These are phyloP conservation scores for Procambarus virginalis DNA, from an alignment of 1,140 invertebrate genomes.

Conservation along the genomic window DNA sequence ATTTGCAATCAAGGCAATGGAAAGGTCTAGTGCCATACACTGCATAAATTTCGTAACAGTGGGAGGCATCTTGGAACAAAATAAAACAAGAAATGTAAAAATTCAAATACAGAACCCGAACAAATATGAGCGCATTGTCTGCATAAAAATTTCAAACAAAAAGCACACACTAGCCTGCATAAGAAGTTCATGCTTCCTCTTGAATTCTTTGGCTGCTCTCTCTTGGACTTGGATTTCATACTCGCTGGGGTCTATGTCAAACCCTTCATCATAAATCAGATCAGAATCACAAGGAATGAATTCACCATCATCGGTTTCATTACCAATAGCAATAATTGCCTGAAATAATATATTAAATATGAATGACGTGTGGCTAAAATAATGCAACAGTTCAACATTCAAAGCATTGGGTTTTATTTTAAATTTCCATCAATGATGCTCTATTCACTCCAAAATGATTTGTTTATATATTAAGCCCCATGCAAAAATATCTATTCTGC, in stretches of 20 bases:
- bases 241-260: slow-evolving; percentile 41
- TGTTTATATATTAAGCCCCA: too few relatives aligned
- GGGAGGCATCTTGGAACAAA: too few relatives aligned
- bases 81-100: too few relatives aligned
- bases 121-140: not conserved
- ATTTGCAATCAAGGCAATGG: too few relatives aligned
- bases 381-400: too few relatives aligned
- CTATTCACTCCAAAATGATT: too few relatives aligned
- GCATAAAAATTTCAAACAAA: not conserved
- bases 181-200: slow-evolving; percentile 37
- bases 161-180: slow-evolving; percentile 30
- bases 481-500: too few relatives aligned
- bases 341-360: slow-evolving; percentile 9
- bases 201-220: slow-evolving; percentile 48
- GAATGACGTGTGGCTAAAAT: too few relatives aligned
- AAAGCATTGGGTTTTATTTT: too few relatives aligned
- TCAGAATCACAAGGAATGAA: slow-evolving; percentile 71
- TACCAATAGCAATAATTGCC: slow-evolving; percentile 77
- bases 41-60: too few relatives aligned
- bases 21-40: too few relatives aligned
- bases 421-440: too few relatives aligned
- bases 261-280: slow-evolving; percentile 65
- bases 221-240: slow-evolving; percentile 49
- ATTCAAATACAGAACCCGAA: not conserved
- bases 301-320: slow-evolving; percentile 73